Base-by-base conservation (phyloP, 2,888 invertebrate genomes). In the Oxyteleia sp. region DNA sequence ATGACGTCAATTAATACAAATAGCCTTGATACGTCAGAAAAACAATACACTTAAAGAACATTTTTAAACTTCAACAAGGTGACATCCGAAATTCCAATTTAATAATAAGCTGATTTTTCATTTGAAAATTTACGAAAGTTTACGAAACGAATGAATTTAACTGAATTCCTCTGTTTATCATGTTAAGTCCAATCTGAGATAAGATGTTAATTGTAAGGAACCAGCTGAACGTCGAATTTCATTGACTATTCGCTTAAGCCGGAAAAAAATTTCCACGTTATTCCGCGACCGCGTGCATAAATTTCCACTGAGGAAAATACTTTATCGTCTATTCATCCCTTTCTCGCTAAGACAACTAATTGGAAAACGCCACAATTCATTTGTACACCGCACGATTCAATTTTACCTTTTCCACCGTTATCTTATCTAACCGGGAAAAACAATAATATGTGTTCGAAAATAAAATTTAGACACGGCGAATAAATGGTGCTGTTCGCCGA, bases 401-500 rank as follows among this genome's bases (percentile, higher is more conserved):
- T 15, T 41, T n/a, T 41, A 10, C 41, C 13, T 41, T 41, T 41
- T 2, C 13, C 7, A 10, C 15, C n/a, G n/a, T n/a, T 51, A 51
- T 51, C 51, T 51, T 51, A 51, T 51, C 51, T 51, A 5, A 18
- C 4, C 23, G 49, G 11, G 4, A 23, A 49, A n/a, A 23, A 49
- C 13, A n/a, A n/a, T n/a, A n/a, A 23, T 23, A 4, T 23, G 5
- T 23, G 2, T 23, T 23, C 23, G 23, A 23, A 23, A 35, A 35
- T 35, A 35, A 5, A 35, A 11, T 35, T 23, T 23, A 23, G 23
- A 4, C 23, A 23, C 23, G 23, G 23, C 5, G 23, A 23, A 23
- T 23, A 23, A 23, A 23, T 23, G n/a, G n/a, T n/a, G 5, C 5
- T 23, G 2, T 23, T 23, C 23, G 23, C 3, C 23, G 5, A 23